phyloP scores from a whole-genome alignment of 2,797 vertebrate genomes.

The Cacajao melanocephalus region DNA sequence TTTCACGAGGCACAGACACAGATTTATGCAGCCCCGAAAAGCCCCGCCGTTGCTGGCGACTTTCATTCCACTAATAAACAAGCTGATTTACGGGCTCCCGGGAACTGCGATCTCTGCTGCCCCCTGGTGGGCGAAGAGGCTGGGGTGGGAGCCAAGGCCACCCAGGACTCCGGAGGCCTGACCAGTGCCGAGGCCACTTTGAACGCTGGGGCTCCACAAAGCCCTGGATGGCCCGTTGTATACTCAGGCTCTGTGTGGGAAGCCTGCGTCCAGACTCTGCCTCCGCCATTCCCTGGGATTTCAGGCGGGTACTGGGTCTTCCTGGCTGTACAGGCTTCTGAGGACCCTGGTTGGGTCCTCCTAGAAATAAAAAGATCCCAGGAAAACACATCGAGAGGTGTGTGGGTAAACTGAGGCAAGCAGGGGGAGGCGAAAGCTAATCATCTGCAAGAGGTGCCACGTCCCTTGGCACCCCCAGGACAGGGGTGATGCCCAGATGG shows the following conservation, averaged over 20 bases:
- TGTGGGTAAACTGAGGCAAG: background rate
- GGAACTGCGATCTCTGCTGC: slow-evolving; percentile 57
- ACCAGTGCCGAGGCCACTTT: background rate
- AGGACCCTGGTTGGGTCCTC: background rate
- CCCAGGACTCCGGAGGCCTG: background rate
- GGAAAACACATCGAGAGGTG: background rate
- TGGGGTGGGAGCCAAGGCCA: background rate
- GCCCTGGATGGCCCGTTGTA: background rate
- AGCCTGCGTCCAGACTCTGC: background rate
- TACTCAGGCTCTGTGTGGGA: background rate
- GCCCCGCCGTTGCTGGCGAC: slow-evolving; percentile 71
- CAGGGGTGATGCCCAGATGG: background rate
- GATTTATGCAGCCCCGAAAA: slow-evolving; percentile 81
- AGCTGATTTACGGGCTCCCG: slow-evolving; percentile 73
- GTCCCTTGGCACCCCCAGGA: background rate
- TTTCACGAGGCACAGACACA: slow-evolving; percentile 78
- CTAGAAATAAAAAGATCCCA: background rate
- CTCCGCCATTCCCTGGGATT: background rate
- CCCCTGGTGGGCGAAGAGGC: slow-evolving; percentile 52
- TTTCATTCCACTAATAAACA: slow-evolving; percentile 82
- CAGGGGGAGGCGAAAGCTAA: too few species aligned
- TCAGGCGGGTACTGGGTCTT: background rate
- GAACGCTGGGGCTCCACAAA: background rate
- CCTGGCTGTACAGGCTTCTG: background rate
- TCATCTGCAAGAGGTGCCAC: background rate